Conservation (phyloP, 2,113 vertebrate genomes). For the Colius striatus region DNA sequence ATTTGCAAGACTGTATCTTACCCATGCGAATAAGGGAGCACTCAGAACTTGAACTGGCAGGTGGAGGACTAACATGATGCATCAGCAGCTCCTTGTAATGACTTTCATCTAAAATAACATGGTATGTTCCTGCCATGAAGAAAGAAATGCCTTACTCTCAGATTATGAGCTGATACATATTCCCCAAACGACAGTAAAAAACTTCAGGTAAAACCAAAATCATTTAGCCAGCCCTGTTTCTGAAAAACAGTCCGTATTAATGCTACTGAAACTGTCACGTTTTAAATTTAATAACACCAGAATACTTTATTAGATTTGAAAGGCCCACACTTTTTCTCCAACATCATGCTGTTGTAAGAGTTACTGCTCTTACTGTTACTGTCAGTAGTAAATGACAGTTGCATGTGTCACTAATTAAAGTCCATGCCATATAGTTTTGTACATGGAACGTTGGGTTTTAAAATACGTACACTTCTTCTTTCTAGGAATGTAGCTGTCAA, state of each 20-base stretch:
- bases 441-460: neutral
- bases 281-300: neutral
- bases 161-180: neutral
- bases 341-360: neutral
- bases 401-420: neutral
- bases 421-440: neutral
- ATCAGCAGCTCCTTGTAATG: conserved; percentile 93
- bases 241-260: neutral
- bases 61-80: conserved; percentile 92
- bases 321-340: neutral
- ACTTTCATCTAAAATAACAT: conserved; percentile 94
- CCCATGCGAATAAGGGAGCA: conserved; percentile 99
- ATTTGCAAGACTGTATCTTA: conserved; percentile 58
- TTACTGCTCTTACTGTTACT: too few species aligned
- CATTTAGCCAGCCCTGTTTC: neutral
- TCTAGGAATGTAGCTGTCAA: neutral
- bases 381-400: neutral
- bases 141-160: neutral
- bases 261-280: neutral
- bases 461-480: neutral
- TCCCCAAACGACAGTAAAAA: neutral
- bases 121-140: conserved; percentile 81
- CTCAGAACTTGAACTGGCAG: conserved; percentile 89
- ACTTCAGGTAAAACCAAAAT: neutral
- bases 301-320: neutral